Base-by-base conservation (phyloP, 2,113 vertebrate genomes). In the Gavia stellata region DNA sequence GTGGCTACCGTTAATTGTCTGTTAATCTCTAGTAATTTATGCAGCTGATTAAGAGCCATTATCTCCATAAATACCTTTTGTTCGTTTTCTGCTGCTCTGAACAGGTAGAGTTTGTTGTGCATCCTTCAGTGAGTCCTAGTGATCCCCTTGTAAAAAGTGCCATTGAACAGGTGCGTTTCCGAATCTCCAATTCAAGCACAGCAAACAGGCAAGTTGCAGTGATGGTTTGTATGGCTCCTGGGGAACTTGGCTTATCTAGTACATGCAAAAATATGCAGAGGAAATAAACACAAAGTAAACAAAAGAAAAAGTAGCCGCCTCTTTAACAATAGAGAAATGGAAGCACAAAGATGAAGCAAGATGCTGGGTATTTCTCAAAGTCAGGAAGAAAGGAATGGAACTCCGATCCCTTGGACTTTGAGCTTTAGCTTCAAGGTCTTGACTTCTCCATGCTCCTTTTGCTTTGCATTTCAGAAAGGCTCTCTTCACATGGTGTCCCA, bases 151-250 rank as follows among this genome's bases (percentile, higher is more conserved):
- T 99, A 61, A 98, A 87, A 68, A 98, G 98, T 12, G 98, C 99
- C 75, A 99, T 99, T 3, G 99, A 99, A 74, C 99, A 99, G 97
- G 98, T 99, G 89, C 99, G 99, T 18, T 99, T 99, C 97, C 98
- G 97, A 31, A 99, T 99, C 96, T 99, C 99, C 97, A 99, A 98
- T 77, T 99, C 99, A 2, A 98, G 97, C 96, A 91, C 98, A 2
- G 98, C 97, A 12, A 96, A 96, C 94, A 98, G 99, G 99, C 98
- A 97, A 98, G 99, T 98, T 53, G 6, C 40, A 14, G 3, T 3
- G 21, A 9, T 38, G 71, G 9, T 34, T 17, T 81, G 55, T 31
- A 1, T 42, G 72, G 42, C 19, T 15, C 34, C 21, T 34, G 83
- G 73, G 73, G 34, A 87, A 2, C 36, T 50, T 45, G 61, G 42